Evolutionary conservation across 2,797 vertebrate species (phyloP).

Genomic region (Simalia tracyae): DNA sequence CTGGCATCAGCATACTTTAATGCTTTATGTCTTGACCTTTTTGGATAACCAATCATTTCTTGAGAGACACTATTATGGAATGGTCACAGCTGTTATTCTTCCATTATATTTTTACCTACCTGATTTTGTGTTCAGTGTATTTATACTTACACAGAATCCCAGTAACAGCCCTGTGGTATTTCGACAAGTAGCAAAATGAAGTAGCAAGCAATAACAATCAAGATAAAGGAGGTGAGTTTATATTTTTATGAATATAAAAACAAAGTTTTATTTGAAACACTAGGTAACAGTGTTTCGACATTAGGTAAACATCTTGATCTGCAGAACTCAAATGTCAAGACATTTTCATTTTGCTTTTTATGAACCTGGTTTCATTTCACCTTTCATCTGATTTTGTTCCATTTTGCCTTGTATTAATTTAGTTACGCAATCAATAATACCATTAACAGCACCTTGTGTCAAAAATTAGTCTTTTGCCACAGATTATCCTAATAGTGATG

Average conservation of each 20-base stretch:
- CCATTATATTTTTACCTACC: neutral
- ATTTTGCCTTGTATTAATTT: neutral
- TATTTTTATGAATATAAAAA: neutral
- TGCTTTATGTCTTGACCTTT: neutral
- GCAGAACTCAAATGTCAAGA: rapidly evolving
- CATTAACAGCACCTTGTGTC: neutral
- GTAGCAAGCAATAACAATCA: neutral
- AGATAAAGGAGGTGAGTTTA: neutral
- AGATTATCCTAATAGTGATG: neutral
- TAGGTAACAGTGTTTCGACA: conserved; percentile 22
- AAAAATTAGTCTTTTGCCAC: neutral
- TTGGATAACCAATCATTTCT: neutral
- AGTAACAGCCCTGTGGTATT: neutral
- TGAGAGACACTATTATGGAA: neutral
- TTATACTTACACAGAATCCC: neutral
- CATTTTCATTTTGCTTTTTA: neutral
- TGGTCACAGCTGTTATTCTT: neutral
- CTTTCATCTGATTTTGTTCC: neutral
- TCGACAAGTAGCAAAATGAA: neutral
- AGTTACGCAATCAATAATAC: neutral
- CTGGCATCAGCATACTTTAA: neutral
- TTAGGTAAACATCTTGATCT: neutral
- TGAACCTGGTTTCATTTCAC: neutral
- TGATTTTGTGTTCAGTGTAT: neutral
- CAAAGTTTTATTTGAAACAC: neutral